Evolutionary conservation across 64 coral and sea anemone genomes (phyloP).

Genomic region (Montipora foliosa): DNA sequence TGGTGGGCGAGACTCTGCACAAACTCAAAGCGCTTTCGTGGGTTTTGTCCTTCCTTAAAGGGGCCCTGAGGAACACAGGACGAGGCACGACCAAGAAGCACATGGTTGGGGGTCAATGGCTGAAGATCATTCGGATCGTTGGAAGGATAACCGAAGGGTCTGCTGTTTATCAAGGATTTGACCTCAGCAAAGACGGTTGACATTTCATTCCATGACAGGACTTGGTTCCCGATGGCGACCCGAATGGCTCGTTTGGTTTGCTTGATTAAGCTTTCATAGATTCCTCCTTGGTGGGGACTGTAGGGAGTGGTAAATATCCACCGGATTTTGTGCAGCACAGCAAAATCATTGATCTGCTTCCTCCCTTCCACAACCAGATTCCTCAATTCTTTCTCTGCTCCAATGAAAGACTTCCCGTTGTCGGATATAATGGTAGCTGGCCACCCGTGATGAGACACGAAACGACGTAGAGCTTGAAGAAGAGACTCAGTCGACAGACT

Average conservation of each 20-base stretch:
- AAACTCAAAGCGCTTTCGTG: too few relatives aligned
- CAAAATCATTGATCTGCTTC: conserved; percentile 37
- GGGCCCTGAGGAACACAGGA: not conserved
- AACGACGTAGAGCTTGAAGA: conserved; percentile 22
- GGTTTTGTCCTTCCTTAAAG: not conserved
- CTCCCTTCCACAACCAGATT: conserved; percentile 25
- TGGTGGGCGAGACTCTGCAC: too few relatives aligned
- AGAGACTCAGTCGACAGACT: conserved; percentile 5
- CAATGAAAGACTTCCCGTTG: conserved; percentile 37
- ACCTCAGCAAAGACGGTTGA: conserved; percentile 1
- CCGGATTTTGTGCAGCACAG: conserved; percentile 7
- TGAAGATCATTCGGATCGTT: too few relatives aligned
- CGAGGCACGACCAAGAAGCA: conserved; percentile 7
- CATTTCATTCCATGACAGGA: conserved; percentile 38
- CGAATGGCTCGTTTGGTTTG: conserved; percentile 23
- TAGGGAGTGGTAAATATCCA: conserved; percentile 42
- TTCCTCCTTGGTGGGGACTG: conserved; percentile 62
- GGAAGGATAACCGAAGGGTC: conserved; percentile 39
- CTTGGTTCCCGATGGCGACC: conserved; percentile 1
- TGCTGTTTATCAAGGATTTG: not conserved
- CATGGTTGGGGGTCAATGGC: not conserved
- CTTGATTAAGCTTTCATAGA: conserved; percentile 46
- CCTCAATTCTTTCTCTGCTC: conserved; percentile 18
- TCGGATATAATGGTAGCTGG: conserved; percentile 38
- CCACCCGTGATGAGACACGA: not conserved